Percentiles rank a stretch among this genome's conserved stretches.
Conservation (phyloP, 2,888 invertebrate species). For the Noctua janthina region DNA sequence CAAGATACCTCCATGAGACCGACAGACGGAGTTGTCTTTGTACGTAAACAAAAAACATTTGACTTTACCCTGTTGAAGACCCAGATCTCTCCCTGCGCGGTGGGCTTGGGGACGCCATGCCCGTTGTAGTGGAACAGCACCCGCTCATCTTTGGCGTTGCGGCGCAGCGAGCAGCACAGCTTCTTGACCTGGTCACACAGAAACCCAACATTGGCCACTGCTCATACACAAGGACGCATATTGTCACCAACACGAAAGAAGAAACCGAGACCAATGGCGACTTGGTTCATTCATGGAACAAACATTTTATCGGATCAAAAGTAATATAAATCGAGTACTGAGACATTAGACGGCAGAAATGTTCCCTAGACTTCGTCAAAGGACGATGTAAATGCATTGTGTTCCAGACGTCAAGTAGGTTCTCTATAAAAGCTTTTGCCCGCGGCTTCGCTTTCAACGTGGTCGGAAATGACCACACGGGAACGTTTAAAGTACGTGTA, state of each 20-base stretch:
- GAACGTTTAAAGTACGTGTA: neutral
- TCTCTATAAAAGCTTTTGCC: neutral
- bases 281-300: neutral
- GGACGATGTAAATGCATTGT: neutral
- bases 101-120: constrained; percentile 99
- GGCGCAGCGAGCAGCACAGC: constrained; percentile 97
- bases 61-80: constrained; percentile 97
- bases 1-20: neutral
- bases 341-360: neutral
- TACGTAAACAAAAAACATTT: neutral
- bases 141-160: constrained; percentile 99
- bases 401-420: neutral
- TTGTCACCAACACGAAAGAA: neutral
- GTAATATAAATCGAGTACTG: neutral
- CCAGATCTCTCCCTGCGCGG: constrained; percentile 99
- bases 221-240: neutral
- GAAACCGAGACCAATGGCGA: neutral
- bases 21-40: neutral
- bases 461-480: neutral
- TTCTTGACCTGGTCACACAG: constrained; percentile 94
- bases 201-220: neutral
- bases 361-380: neutral
- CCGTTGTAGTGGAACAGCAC: constrained; percentile 99
- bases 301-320: neutral
- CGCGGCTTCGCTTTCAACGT: neutral